A percentile compares a stretch with the other conserved stretches of the same genome.
phyloP scores from a whole-genome alignment of 2,888 invertebrate species.

The Drosophila multiciliata region DNA sequence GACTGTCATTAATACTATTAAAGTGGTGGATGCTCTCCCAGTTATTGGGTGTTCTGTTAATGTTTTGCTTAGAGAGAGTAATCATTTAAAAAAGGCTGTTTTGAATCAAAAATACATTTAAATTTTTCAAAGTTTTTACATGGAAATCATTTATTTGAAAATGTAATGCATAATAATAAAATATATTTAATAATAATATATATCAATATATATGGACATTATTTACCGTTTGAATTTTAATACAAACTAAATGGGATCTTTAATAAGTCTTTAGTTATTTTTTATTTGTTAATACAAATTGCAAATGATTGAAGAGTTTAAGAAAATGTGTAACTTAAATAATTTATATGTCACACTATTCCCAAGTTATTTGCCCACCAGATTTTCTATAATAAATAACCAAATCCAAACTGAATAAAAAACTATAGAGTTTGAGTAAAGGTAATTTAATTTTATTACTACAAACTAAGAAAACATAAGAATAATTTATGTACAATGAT shows the following conservation, averaged over 20 bases:
- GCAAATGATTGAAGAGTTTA: not conserved
- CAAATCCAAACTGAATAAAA: not conserved
- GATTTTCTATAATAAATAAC: not conserved
- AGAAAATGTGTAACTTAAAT: not conserved
- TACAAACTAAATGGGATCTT: no score
- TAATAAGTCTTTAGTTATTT: not conserved
- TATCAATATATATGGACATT: no score
- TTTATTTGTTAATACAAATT: no score
- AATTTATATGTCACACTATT: not conserved
- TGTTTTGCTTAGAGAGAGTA: slow-evolving; percentile 21
- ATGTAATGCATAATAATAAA: no score
- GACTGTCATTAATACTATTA: slow-evolving; percentile 31
- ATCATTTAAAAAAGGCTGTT: no score
- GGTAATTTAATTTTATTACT: not conserved
- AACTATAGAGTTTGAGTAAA: not conserved
- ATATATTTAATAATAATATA: no score
- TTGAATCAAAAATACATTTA: no score
- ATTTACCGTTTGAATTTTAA: not conserved
- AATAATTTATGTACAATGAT: not conserved
- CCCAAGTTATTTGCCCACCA: not conserved
- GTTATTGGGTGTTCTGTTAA: slow-evolving; percentile 55
- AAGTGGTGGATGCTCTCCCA: slow-evolving; percentile 19
- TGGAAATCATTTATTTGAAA: no score
- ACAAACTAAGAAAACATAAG: not conserved
- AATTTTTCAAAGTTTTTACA: no score